Evolutionary conservation across 2,797 vertebrate genomes (phyloP), one percentile per base, ranked within the genome.

Genomic region (Neosilurus hyrtlii): DNA sequence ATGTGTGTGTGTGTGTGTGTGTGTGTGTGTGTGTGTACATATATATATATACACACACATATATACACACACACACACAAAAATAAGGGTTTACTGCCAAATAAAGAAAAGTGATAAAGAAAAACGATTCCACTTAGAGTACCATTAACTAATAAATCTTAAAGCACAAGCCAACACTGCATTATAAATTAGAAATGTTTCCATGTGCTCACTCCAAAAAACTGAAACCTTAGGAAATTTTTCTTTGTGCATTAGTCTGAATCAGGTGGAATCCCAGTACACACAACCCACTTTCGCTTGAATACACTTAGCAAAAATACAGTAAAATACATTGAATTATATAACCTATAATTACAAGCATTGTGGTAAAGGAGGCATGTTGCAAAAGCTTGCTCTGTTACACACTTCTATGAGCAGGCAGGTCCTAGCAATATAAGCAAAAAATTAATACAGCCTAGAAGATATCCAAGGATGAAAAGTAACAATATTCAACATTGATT

Each of bases 121-220:
- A 66, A 11, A 68, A 71, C 43, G 51, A 71, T 14, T 15, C 22
- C n/a, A 71, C 22, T 51, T 71, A 51, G 20, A 70, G 51, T n/a
- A 49, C 20, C 11, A 49, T 2, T 70, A 70, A 49, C 43, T n/a
- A 51, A 7, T 70, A n/a, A n/a, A n/a, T 70, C 37, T 14, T 15
- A 51, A 51, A 51, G 22, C 68, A n/a, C 68, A 71, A n/a, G 43
- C 68, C 68, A 71, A 71, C 14, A 72, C 14, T 52, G 49, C 49
- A 71, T n/a, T 71, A 51, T 71, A 71, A 52, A 71, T 9, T 71
- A 49, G 68, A 49, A 71, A 51, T n/a, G 12, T 15, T 71, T 43
- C 43, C 49, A 71, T 71, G 68, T 52, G 49, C 22, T 72, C 49
- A 52, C 18, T 6, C 37, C 18, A 24, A 72, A 71, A 72, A 72